Evolutionary conservation across 2,888 invertebrate species (phyloP).

Genomic region (Rhopalosiphum nymphaeae): DNA sequence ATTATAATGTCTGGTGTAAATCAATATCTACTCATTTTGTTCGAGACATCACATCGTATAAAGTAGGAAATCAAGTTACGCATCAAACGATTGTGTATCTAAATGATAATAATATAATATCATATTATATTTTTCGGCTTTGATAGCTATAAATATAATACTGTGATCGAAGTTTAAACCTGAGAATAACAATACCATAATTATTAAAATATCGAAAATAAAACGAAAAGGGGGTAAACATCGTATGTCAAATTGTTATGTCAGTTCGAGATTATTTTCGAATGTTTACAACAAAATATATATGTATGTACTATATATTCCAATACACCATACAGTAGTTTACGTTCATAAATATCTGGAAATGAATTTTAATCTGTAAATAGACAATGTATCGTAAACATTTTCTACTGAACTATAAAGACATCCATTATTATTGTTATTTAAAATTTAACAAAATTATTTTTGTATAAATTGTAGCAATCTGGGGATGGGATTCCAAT

Average conservation of each 20-base stretch:
- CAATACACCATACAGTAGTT: neutral
- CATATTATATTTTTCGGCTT: neutral
- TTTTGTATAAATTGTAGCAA: neutral
- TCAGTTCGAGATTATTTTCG: neutral
- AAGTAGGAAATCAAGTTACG: neutral
- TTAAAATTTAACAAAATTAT: neutral
- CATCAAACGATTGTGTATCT: neutral
- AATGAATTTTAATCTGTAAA: neutral
- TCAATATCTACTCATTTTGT: neutral
- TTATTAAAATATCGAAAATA: neutral
- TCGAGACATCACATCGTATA: neutral
- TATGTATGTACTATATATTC: neutral
- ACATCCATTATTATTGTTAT: neutral
- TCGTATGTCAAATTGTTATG: neutral
- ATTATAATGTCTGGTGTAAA: neutral
- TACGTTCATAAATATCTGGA: neutral
- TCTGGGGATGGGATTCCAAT: neutral
- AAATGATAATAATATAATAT: neutral
- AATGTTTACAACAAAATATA: neutral
- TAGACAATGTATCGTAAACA: neutral
- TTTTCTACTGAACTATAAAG: neutral
- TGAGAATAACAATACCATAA: neutral
- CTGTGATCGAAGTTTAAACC: neutral
- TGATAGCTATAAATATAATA: neutral
- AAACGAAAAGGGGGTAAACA: neutral